phyloP scores from a whole-genome alignment of 2,797 vertebrate genomes.

The Leuciscus waleckii region DNA sequence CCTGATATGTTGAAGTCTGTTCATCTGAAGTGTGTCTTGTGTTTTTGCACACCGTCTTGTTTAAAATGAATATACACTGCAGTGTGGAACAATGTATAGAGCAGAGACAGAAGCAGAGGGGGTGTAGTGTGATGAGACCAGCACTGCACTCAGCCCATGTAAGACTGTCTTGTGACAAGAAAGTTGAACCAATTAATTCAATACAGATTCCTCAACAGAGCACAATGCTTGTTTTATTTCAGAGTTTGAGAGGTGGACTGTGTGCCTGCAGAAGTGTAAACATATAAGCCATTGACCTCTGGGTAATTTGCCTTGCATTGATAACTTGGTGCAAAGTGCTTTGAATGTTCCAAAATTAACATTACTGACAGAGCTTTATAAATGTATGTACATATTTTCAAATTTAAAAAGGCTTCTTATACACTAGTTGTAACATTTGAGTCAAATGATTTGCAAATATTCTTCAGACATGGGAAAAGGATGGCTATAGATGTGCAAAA shows the following conservation, averaged over 20 bases:
- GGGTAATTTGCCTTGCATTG: constrained; percentile 43
- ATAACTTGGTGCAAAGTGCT: constrained; percentile 34
- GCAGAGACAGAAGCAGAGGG: neutral
- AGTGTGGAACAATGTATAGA: neutral
- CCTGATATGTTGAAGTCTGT: constrained; percentile 72
- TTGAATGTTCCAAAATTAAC: neutral
- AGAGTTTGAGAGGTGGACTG: neutral
- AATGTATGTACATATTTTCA: neutral
- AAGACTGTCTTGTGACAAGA: constrained; percentile 5
- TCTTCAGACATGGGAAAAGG: neutral
- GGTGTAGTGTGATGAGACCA: neutral
- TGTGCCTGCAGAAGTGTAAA: neutral
- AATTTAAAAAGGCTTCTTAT: neutral
- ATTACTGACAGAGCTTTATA: neutral
- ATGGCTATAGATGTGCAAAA: neutral
- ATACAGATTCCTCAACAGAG: neutral
- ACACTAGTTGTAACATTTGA: neutral
- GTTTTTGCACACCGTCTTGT: neutral
- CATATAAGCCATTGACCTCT: constrained; percentile 45
- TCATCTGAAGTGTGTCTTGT: constrained; percentile 68
- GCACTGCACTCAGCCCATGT: constrained; percentile 8
- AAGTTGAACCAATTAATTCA: neutral
- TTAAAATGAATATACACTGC: constrained; percentile 20
- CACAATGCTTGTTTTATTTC: constrained; percentile 3
- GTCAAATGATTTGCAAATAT: neutral